Conservation (phyloP, 2,113 vertebrate species). For the Seriola quinqueradiata region DNA sequence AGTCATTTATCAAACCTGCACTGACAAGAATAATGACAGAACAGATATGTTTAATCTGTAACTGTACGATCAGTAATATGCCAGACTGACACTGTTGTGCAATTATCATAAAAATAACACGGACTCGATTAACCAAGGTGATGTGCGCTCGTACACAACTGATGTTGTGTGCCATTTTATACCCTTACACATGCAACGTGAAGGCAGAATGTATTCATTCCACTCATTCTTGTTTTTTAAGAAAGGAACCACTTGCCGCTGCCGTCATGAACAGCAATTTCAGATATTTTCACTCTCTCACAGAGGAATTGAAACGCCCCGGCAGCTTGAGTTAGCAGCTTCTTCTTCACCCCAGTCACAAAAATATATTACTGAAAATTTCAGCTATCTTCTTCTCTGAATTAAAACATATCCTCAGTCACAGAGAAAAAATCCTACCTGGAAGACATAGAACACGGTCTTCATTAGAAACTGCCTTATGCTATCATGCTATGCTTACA, state of each 20-base stretch:
- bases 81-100: neutral
- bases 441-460: conserved; percentile 6
- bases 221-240: neutral
- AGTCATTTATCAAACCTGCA: conserved; percentile 7
- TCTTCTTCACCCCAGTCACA: conserved; percentile 2
- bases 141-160: neutral
- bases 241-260: neutral
- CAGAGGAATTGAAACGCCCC: neutral
- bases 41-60: neutral
- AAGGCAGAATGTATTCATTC: conserved; percentile 28
- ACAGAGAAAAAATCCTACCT: neutral
- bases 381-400: neutral
- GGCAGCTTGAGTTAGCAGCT: conserved; percentile 10
- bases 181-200: conserved; percentile 19
- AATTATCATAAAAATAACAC: neutral
- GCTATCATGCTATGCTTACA: conserved; percentile 6
- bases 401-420: conserved; percentile 1
- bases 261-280: conserved; percentile 6
- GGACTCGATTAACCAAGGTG: neutral
- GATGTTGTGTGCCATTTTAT: neutral
- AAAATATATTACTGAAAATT: conserved; percentile 1
- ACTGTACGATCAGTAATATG: neutral
- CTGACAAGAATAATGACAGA: neutral
- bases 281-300: conserved; percentile 13
- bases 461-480: conserved; percentile 38